Base-by-base conservation (phyloP, 2,113 vertebrate genomes). In the Oxygymnocypris stewartii region DNA sequence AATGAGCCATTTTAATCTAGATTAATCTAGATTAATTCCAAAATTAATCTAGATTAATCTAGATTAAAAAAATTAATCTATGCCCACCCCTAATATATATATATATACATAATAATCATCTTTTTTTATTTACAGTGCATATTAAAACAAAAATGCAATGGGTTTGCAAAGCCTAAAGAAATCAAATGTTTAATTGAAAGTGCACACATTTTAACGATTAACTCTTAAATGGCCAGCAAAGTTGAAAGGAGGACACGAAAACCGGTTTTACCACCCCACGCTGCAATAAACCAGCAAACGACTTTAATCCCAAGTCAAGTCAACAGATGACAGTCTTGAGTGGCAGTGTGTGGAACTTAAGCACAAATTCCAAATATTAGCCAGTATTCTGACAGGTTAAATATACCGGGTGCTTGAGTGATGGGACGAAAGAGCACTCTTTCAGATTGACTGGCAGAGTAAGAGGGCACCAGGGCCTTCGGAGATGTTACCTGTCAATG, bases 401-500 rank as follows among this genome's bases (percentile, higher is more conserved):
- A 82, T 82, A 35, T 78, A 81, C 35, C 40, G 18, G 20, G 65
- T 9, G 79, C 13, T 47, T 74, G 85, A 87, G 54, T 63, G 84
- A 84, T 61, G 31, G 71, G 67, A 63, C 40, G 80, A 78, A 40
- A 57, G 73, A 82, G 42, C 28, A 31, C 28, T 31, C 28, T 31
- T 31, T 31, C 81, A 63, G 40, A 69, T 8, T 88, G 89, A 87
- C 57, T 82, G 82, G 85, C 85, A 85, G 84, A 69, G 82, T 83
- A 80, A 80, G 86, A 87, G 63, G 57, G 85, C 28, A 51, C 12
- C 31, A 44, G 79, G 79, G 71, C 87, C 84, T 75, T 85, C 84
- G 77, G 83, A 89, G 86, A 85, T 89, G 86, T 89, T 87, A 89
- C 73, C 86, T 87, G 88, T 86, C 88, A 89, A 87, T 59, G 82